Evolutionary conservation across 2,113 vertebrate species (phyloP), one percentile per base, ranked within the genome.

Genomic region (Peromyscus polionotus): DNA sequence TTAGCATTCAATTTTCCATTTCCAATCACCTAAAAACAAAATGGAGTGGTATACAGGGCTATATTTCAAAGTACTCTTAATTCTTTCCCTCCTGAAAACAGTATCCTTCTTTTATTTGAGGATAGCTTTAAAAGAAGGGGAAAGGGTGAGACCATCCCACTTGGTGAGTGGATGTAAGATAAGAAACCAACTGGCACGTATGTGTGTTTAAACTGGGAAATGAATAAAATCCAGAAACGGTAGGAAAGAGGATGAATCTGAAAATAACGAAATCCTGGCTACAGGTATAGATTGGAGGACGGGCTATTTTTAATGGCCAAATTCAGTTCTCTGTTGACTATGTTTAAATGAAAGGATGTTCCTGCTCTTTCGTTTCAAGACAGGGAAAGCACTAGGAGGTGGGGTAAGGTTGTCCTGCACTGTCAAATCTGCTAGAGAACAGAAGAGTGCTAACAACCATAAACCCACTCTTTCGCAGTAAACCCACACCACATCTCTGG

Each of bases 1-100:
- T 95, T 73, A 65, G 36, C 61, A 31, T 79, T 72, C 68, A 19
- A 42, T 96, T 95, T 93, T 70, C 33, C 33, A 65, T 39, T 42
- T 93, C 91, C 48, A 95, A 2, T 86, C 31, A 79, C 61, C n/a
- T 95, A 95, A 92, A 95, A 96, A 84, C 67, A 42, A 59, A 59
- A 24, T 57, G 42, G 26, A 67, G 45, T 48, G 36, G 17, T 81
- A 67, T 86, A 59, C 26, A 79, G 14, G 36, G 54, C 67, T 84
- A 28, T 67, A 16, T 95, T 92, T 96, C 83, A 73, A 87, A 51
- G 28, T 61, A 17, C 31, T 9, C 63, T 39, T 7, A 39, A 28
- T 90, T 94, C 20, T 83, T 92, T 70, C 16, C 33, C 11, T n/a
- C 28, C 68, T 84, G 36, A 12, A 95, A 95, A 83, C 1, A 86